Conservation (phyloP, 1,140 invertebrate genomes). For the Calliopsis andreniformis region DNA sequence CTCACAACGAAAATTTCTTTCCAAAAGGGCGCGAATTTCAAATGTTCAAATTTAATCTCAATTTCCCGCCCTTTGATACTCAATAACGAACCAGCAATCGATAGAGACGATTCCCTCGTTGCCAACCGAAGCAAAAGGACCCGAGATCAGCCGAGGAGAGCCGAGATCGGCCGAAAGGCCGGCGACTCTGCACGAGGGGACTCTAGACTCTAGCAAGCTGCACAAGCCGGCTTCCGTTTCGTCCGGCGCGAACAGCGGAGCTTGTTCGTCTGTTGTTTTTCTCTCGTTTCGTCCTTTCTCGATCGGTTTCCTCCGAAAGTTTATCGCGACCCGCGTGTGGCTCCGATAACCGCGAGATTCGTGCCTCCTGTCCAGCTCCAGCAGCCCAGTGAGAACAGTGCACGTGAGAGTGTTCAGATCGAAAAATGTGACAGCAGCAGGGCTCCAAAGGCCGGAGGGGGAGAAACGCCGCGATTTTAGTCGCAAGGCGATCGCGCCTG, state of each 20-base stretch:
- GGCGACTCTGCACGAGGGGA: slow-evolving; percentile 46
- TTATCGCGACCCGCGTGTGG: not conserved
- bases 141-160: slow-evolving; percentile 46
- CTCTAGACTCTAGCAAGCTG: slow-evolving; percentile 34
- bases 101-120: slow-evolving; percentile 6
- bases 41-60: no score
- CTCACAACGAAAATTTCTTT: no score
- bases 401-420: slow-evolving; percentile 20
- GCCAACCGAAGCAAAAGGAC: not conserved
- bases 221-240: slow-evolving; percentile 57
- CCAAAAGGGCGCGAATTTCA: no score
- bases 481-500: slow-evolving; percentile 28
- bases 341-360: no score
- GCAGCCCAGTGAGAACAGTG: slow-evolving; percentile 9
- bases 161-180: slow-evolving; percentile 66
- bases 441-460: slow-evolving; percentile 19
- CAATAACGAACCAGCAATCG: not conserved
- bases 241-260: slow-evolving; percentile 36
- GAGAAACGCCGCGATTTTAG: slow-evolving; percentile 47
- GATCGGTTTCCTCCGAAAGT: not conserved
- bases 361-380: no score
- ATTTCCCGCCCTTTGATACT: no score
- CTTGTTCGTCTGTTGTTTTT: slow-evolving; percentile 15
- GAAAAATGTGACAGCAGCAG: slow-evolving; percentile 46
- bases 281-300: slow-evolving; percentile 20